A percentile compares a stretch with the other conserved stretches of the same genome.
phyloP scores from a whole-genome alignment of 1,140 invertebrate species.

The Drosophila pectinifera region DNA sequence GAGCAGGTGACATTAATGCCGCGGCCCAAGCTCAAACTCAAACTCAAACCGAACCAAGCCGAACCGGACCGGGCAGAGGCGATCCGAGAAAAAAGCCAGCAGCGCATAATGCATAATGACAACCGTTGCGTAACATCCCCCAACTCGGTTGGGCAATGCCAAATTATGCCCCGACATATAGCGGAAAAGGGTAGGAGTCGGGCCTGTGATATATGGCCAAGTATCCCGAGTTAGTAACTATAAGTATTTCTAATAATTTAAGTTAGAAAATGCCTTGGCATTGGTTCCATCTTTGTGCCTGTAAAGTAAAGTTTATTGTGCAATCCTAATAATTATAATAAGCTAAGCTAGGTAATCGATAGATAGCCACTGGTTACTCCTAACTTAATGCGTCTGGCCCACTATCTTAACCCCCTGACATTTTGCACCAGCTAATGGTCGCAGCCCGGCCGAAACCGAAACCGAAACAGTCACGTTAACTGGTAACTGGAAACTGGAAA shows the following conservation, averaged over 20 bases:
- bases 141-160: slow-evolving; percentile 43
- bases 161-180: slow-evolving; percentile 50
- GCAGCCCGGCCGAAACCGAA: slow-evolving; percentile 7
- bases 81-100: slow-evolving; percentile 14
- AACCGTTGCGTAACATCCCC: slow-evolving; percentile 32
- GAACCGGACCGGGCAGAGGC: background rate
- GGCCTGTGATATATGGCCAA: too few relatives aligned
- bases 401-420: slow-evolving; percentile 49
- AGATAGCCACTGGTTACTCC: slow-evolving; percentile 49
- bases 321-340: too few relatives aligned
- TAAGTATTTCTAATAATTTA: too few relatives aligned
- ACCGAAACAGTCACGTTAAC: too few relatives aligned
- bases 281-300: too few relatives aligned
- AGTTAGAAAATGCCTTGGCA: too few relatives aligned
- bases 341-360: too few relatives aligned
- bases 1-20: slow-evolving; percentile 71
- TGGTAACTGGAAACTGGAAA: slow-evolving; percentile 38
- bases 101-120: slow-evolving; percentile 66
- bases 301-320: too few relatives aligned
- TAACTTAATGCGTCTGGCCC: slow-evolving; percentile 52
- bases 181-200: slow-evolving; percentile 14
- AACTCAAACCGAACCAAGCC: background rate
- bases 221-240: too few relatives aligned
- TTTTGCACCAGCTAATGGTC: slow-evolving; percentile 27
- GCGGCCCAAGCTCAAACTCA: slow-evolving; percentile 12